Evolutionary conservation across 2,797 vertebrate species (phyloP).

Genomic region (Pelodytes ibericus): DNA sequence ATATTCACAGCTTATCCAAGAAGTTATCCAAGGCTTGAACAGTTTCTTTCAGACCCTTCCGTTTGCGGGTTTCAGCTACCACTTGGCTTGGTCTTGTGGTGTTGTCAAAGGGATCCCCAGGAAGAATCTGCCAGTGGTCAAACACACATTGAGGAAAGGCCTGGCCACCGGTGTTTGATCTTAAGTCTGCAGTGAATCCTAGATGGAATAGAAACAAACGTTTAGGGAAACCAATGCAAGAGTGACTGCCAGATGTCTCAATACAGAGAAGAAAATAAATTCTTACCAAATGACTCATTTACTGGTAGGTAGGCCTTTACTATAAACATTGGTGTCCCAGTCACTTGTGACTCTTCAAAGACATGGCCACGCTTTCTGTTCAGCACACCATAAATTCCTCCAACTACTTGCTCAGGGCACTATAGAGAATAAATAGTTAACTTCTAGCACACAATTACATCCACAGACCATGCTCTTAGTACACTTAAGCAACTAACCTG

Average conservation of each 20-base stretch:
- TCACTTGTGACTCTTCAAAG: slow-evolving; percentile 62
- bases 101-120: slow-evolving; percentile 60
- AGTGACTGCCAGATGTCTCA: neutral
- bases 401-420: slow-evolving; percentile 59
- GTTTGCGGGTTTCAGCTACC: slow-evolving; percentile 62
- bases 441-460: too few species aligned
- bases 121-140: slow-evolving; percentile 68
- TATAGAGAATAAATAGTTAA: slow-evolving; percentile 13
- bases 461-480: neutral
- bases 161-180: slow-evolving; percentile 64
- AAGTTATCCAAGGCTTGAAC: slow-evolving; percentile 65
- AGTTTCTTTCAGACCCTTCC: slow-evolving; percentile 66
- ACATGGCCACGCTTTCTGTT: slow-evolving; percentile 58
- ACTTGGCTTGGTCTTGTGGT: slow-evolving; percentile 61
- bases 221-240: neutral
- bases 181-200: slow-evolving; percentile 67
- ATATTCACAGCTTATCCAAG: slow-evolving; percentile 63
- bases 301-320: slow-evolving; percentile 57
- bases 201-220: neutral
- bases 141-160: slow-evolving; percentile 68
- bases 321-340: slow-evolving; percentile 58
- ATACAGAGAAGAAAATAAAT: neutral
- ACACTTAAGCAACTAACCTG: slow-evolving; percentile 52
- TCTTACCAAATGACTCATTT: slow-evolving; percentile 63
- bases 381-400: slow-evolving; percentile 58